phyloP scores from a whole-genome alignment of 2,888 invertebrate genomes.

The Erebia ligea region DNA sequence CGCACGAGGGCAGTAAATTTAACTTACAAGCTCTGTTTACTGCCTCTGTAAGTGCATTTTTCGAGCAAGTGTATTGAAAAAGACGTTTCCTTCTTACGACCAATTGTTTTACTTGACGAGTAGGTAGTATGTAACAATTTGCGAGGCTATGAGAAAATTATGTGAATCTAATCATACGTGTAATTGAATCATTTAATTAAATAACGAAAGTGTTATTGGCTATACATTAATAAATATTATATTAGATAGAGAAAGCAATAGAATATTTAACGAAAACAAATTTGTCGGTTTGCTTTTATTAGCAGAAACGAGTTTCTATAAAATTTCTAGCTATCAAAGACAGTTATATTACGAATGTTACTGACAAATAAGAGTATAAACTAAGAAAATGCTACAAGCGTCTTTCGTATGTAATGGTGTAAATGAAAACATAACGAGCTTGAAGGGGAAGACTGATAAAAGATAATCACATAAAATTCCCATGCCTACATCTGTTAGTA shows the following conservation, averaged over 20 bases:
- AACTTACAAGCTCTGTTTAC: no score
- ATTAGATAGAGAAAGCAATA: background rate
- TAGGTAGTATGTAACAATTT: constrained; percentile 22
- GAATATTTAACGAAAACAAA: background rate
- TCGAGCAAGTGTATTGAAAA: no score
- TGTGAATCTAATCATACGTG: constrained; percentile 9
- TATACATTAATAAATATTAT: background rate
- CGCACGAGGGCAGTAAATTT: no score
- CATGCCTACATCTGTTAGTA: background rate
- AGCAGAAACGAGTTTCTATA: no score
- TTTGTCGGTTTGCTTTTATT: no score
- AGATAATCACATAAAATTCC: background rate
- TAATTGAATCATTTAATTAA: constrained; percentile 8
- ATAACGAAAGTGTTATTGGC: background rate
- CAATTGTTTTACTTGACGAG: constrained; percentile 37
- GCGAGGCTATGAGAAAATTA: constrained; percentile 10
- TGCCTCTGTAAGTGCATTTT: no score
- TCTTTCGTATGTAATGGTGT: background rate
- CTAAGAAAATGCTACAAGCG: background rate
- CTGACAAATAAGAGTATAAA: background rate
- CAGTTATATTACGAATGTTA: background rate
- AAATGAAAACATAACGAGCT: background rate
- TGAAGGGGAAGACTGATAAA: background rate
- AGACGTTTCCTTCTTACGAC: constrained; percentile 36
- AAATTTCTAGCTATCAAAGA: no score